Conservation (phyloP, 2,113 vertebrate species). For the Pitta sordida region DNA sequence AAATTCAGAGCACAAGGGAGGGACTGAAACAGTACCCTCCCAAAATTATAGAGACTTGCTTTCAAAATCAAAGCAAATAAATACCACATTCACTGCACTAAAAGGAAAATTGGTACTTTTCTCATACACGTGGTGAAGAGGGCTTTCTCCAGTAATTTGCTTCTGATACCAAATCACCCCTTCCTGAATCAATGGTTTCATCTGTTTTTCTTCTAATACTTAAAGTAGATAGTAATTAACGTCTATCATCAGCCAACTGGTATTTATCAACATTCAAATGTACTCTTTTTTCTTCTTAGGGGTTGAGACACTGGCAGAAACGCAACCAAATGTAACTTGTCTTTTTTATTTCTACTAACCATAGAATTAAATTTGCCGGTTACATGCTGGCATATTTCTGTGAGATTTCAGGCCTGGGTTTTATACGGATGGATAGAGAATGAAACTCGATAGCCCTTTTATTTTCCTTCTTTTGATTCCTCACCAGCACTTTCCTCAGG, state of each 20-base stretch:
- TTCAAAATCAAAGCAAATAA: not conserved
- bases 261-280: conserved; percentile 4
- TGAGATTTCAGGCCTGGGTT: not conserved
- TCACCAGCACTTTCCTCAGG: not conserved
- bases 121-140: not conserved
- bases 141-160: not conserved
- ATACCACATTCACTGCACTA: not conserved
- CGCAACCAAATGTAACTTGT: not conserved
- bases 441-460: not conserved
- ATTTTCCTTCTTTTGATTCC: not conserved
- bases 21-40: not conserved
- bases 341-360: not conserved
- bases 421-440: not conserved
- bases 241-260: not conserved
- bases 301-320: not conserved
- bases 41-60: not conserved
- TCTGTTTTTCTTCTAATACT: not conserved
- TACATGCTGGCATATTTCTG: not conserved
- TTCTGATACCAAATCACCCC: not conserved
- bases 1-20: not conserved
- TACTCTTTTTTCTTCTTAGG: not conserved
- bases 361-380: not conserved
- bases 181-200: not conserved
- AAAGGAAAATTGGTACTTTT: conserved; percentile 3
- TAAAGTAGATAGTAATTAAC: not conserved